Evolutionary conservation across 1,140 invertebrate genomes (phyloP), one percentile per base, ranked within the genome.

Genomic region (Cyclargus thomasi): DNA sequence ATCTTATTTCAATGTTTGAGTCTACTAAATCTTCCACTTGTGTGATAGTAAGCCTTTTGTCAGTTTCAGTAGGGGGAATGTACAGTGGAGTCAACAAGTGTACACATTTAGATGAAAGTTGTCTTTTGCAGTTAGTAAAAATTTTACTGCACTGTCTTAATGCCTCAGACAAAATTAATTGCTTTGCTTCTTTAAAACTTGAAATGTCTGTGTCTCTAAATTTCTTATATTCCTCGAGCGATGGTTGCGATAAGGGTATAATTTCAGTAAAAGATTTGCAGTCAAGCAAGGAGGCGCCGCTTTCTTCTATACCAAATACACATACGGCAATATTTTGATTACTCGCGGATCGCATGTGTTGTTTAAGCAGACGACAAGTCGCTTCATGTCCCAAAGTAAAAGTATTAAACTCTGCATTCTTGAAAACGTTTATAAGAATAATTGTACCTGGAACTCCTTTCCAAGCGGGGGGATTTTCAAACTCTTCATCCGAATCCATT

Each of bases 71-170:
- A 20, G 88, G 86, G 16, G 83, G 70, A 62, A 70, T 67, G 57
- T 81, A 77, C 39, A 90, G 72, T 63, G 76, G 71, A 5, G 80
- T 81, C 16, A 89, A 66, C 53, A 90, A 75, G 62, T 87, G 66
- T 57, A 90, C 68, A 66, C 75, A 85, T 16, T 78, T 71, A 4
- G 75, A 78, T 23, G 80, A 81, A 6, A 90, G 71, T 63, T 79
- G 78, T 64, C 81, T 86, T 69, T 87, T 87, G 67, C 79, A 89
- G 68, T 82, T 84, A n/a, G 75, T 70, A 78, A 89, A 90, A 69
- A 81, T 78, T 81, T 86, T 87, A 63, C 78, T 81, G 53, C 84
- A 89, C 65, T 88, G 81, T 79, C 79, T 80, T 14, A 90, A 65
- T 3, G 79, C 83, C 73, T 90, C 84, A 8, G 88, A 86, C 23